A percentile compares a stretch with the other conserved stretches of the same genome.
phyloP scores from a whole-genome alignment of 2,113 vertebrate genomes.

The Corythoichthys haematopterus region DNA sequence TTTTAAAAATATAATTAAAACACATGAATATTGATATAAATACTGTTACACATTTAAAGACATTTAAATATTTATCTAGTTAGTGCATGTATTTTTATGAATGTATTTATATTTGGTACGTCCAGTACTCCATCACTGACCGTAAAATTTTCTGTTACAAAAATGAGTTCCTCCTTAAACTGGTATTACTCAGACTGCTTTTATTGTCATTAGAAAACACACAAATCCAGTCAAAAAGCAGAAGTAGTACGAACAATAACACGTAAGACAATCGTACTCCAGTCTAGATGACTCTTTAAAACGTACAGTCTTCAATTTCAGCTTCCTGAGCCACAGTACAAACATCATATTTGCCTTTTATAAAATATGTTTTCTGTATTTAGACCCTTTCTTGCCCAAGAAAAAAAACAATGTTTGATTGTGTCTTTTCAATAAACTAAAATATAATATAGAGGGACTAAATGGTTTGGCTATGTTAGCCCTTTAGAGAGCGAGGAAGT shows the following conservation, averaged over 20 bases:
- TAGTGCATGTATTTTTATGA: no score
- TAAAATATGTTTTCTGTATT: slow-evolving; percentile 6
- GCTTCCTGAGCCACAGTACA: slow-evolving; percentile 45
- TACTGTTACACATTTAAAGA: no score
- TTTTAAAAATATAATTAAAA: no score
- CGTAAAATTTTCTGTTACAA: slow-evolving; percentile 16
- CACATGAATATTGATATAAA: no score
- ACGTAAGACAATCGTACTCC: slow-evolving; percentile 9
- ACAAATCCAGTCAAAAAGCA: slow-evolving; percentile 10
- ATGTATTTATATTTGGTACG: no score
- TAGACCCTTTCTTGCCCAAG: slow-evolving; percentile 1
- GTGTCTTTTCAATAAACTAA: not conserved
- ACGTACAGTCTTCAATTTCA: slow-evolving; percentile 24
- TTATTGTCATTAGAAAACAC: slow-evolving; percentile 48
- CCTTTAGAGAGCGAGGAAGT: not conserved
- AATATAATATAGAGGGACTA: no score
- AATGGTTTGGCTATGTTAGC: not conserved
- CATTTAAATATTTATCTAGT: no score
- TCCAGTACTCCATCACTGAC: slow-evolving; percentile 23
- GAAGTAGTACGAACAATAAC: slow-evolving; percentile 29
- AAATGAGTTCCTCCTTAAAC: not conserved
- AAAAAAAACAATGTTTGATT: not conserved
- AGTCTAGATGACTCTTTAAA: slow-evolving; percentile 18
- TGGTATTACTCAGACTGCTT: not conserved
- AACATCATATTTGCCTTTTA: not conserved